Evolutionary conservation across 2,113 vertebrate genomes (phyloP), one percentile per base, ranked within the genome.

Genomic region (Turdus rufiventris): DNA sequence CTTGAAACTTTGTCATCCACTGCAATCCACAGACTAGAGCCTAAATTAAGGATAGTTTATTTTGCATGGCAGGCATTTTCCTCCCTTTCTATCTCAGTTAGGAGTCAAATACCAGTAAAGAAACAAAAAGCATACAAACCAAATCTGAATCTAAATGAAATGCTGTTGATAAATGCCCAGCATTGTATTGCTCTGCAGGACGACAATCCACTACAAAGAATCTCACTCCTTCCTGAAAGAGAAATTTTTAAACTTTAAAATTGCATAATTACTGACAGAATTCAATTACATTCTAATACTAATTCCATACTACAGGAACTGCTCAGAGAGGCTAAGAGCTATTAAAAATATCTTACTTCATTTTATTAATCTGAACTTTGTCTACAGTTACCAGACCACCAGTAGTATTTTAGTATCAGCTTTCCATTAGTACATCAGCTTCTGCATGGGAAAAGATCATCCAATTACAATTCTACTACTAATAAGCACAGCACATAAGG

Each of bases 191-290:
- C 96, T 99, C 99, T 26, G 99, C 99, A 95, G 99, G 99, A 85
- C 99, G 98, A 94, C 99, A 99, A 92, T 99, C 99, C 95, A 99
- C 99, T 85, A 99, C 99, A 86, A 99, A 99, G 97, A 99, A 99
- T 13, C 99, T 98, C 14, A 99, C 99, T 75, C 99, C 99, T 73
- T 99, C 99, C 99, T 99, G 91, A 83, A 96, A 97, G 40, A 94
- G 88, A 82, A 90, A 61, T 12, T 92, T 82, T 83, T 82, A 48
- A 45, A 80, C 51, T 62, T 93, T n/a, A 23, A 71, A 75, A 48
- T 12, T 2, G 2, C n/a, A 31, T 33, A 38, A 54, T 65, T 66
- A 79, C 50, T 82, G n/a, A 36, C 4, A 93, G 29, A 16, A 91
- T 28, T 91, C 12, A 83, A 51, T 34, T 58, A 33, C 15, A 81